Evolutionary conservation across 2,113 vertebrate species (phyloP), one percentile per base, ranked within the genome.

Genomic region (Sebastes fasciatus): DNA sequence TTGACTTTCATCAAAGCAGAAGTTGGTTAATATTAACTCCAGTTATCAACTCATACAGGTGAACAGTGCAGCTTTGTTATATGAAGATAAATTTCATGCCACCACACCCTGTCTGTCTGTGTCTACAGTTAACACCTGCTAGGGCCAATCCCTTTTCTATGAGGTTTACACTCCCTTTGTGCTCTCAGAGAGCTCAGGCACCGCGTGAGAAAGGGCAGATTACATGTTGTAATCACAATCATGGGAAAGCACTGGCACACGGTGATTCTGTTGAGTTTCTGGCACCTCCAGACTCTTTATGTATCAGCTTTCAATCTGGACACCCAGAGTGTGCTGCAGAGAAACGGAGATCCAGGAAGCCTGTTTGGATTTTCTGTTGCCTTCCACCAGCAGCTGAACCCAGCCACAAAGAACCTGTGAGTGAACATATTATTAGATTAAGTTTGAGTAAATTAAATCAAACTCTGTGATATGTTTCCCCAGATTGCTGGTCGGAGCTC

Each of bases 401-500:
- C 96, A 0, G 51, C 89, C 82, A 95, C 95, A 72, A 95, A 88
- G 93, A 95, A 96, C 63, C 91, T 97, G 97, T 98, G 92, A 97
- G 97, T 97, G 3, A 62, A 67, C 58, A 6, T 11, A 34, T 14
- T 65, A 8, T 42, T 10, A n/a, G 6, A 66, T 66, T 8, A 26
- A 26, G 12, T 65, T 45, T 70, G 2, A 62, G 1, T 19, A 2
- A 14, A 7, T 45, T 1, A 10, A 66, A 26, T 63, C 0, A 5
- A 6, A 19, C 6, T 17, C 5, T 68, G 16, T 55, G 11, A 11
- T 68, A 0, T 82, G 76, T 82, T 6, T 74, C 34, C 74, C 55
- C 93, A 99, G 97, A n/a, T 93, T 99, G 92, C 90, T 99, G 9
- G 97, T 99, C 65, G 98, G 98, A 77, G 97, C 97, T 17, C 98